Evolutionary conservation across 1,140 invertebrate genomes (phyloP).

Genomic region (Sitobion miscanthi): DNA sequence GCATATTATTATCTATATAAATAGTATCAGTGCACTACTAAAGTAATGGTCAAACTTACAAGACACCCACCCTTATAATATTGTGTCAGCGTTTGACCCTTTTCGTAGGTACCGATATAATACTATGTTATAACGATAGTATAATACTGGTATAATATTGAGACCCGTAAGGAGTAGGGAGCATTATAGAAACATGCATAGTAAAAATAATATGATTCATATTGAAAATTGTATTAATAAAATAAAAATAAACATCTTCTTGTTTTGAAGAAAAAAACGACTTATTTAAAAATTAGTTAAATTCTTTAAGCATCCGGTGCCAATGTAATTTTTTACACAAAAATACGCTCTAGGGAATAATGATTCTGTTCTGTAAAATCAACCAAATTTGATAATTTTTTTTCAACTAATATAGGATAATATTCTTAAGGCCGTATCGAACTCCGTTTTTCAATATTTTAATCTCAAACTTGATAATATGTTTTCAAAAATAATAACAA

Average conservation of each 20-base stretch:
- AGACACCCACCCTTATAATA: background rate
- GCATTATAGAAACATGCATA: background rate
- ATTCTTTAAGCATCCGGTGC: background rate
- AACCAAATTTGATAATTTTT: too few relatives aligned
- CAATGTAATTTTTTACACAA: too few relatives aligned
- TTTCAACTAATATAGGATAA: too few relatives aligned
- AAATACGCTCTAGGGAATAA: too few relatives aligned
- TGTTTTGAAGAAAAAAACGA: background rate
- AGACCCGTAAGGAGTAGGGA: background rate
- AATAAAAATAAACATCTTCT: background rate
- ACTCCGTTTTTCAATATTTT: too few relatives aligned
- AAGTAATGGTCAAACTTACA: background rate
- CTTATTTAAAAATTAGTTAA: background rate
- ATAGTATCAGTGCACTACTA: background rate
- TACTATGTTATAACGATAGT: background rate
- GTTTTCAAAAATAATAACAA: too few relatives aligned
- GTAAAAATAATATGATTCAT: background rate
- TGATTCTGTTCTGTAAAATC: too few relatives aligned
- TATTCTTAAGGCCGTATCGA: too few relatives aligned
- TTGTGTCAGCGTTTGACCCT: background rate
- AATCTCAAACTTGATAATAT: too few relatives aligned
- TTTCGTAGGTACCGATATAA: background rate
- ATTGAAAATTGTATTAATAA: background rate
- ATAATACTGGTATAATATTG: background rate
- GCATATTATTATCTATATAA: background rate